Base-by-base conservation (phyloP, 2,888 invertebrate genomes). In the Colostygia pectinataria region DNA sequence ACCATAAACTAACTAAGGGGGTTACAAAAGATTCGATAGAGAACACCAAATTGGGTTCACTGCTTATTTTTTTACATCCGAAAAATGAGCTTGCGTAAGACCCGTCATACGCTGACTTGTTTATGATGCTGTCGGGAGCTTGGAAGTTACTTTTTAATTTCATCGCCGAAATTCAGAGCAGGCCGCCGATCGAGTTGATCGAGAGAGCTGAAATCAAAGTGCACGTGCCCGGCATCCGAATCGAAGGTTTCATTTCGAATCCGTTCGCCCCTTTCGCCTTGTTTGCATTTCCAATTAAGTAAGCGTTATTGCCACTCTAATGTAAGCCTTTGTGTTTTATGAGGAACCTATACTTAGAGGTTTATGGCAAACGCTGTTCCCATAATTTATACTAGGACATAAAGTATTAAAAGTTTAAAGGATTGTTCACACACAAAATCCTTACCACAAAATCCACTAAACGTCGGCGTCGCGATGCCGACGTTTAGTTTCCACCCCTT, bases 171-270 rank as follows among this genome's bases (percentile, higher is more conserved):
- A 79, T 78, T 74, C 74, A 66, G 66, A 61, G 55, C 66, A 60
- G 53, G 58, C 53, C 59, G 55, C 61, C 68, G 65, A 73, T 76
- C 69, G 66, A 71, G 61, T 75, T 71, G 71, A 77, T 77, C 75
- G 71, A 68, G 65, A 67, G 63, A 70, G 66, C 70, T 74, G 71
- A 74, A 80, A 82, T 80, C 81, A 79, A 78, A 80, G 72, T 67
- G 74, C 59, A 72, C 83, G 83, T 83, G 82, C 59, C 55, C 55
- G 7, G 79, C 74, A 74, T 83, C 49, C 56, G 53, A 59, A 58
- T 55, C 52, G 50, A 52, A 51, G 53, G 49, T 54, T 68, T 55
- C 65, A 71, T 69, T 67, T 58, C 57, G 61, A 57, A 65, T 68
- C 64, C 61, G 53, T 52, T 61, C 53, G 56, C 54, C 60, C 61